A percentile compares a stretch with the other conserved stretches of the same genome.
Evolutionary conservation across 2,888 invertebrate genomes (phyloP).

Genomic region (Phasia obesa): DNA sequence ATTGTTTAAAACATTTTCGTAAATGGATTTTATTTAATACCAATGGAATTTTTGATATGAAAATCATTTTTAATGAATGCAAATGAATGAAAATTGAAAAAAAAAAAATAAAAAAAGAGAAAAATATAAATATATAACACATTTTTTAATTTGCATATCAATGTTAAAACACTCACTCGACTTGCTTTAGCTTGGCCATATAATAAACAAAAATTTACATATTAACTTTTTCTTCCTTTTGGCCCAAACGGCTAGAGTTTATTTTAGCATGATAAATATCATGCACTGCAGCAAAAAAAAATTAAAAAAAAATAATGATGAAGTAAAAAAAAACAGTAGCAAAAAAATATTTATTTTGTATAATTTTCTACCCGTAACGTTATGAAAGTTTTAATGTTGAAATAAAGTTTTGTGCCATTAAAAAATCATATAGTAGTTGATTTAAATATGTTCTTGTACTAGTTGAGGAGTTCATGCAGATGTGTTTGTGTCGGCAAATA

Average conservation of each 20-base stretch:
- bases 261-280: conserved; percentile 43
- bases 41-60: conserved; percentile 57
- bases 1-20: conserved; percentile 48
- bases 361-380: conserved; percentile 28
- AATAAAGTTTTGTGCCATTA: conserved; percentile 56
- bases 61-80: conserved; percentile 64
- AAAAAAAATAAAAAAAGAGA: not conserved
- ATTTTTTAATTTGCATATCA: conserved; percentile 68
- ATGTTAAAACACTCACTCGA: conserved; percentile 50
- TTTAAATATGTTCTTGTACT: conserved; percentile 2
- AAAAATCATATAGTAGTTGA: conserved; percentile 9
- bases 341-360: conserved; percentile 44
- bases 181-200: conserved; percentile 28
- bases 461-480: not conserved
- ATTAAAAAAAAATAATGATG: not conserved
- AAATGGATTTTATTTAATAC: conserved; percentile 39
- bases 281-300: conserved; percentile 11
- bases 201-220: conserved; percentile 59
- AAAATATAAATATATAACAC: conserved; percentile 30
- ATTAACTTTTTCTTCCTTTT: conserved; percentile 30
- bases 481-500: conserved; percentile 3
- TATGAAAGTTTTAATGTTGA: conserved; percentile 51
- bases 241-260: conserved; percentile 1
- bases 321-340: conserved; percentile 18
- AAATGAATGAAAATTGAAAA: conserved; percentile 50